Percentiles rank a stretch among this genome's conserved stretches.
Conservation (phyloP, 2,113 vertebrate species). For the Haemorhous mexicanus region DNA sequence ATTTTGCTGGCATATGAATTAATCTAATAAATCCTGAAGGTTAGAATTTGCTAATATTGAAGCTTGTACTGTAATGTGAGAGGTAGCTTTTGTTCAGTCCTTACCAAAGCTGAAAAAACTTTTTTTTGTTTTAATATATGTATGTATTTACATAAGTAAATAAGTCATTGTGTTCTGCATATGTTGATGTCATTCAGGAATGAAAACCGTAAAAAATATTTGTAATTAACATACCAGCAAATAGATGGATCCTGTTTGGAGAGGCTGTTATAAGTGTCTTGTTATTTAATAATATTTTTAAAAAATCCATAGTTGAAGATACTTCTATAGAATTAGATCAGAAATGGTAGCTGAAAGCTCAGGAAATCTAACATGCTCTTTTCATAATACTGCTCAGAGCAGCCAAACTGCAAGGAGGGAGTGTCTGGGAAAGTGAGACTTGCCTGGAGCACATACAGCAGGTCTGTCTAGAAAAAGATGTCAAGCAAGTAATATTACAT, state of each 20-base stretch:
- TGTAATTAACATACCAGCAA: background rate
- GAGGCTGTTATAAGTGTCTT: background rate
- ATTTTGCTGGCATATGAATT: background rate
- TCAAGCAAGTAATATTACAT: slow-evolving; percentile 60
- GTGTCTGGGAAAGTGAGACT: slow-evolving; percentile 67
- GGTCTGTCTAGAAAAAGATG: slow-evolving; percentile 69
- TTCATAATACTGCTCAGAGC: background rate
- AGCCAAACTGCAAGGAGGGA: slow-evolving; percentile 34
- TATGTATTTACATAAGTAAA: background rate
- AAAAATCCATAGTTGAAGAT: background rate
- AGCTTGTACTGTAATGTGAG: background rate
- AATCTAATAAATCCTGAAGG: background rate
- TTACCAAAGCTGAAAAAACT: background rate
- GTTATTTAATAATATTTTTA: background rate
- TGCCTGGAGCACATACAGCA: slow-evolving; percentile 55
- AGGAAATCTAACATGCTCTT: background rate
- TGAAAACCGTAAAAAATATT: background rate
- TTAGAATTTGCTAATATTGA: background rate
- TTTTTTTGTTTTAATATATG: background rate
- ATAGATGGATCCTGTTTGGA: background rate
- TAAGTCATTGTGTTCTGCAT: background rate
- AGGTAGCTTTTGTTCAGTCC: background rate
- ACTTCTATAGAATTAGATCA: background rate
- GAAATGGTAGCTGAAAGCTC: background rate
- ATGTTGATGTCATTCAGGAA: background rate